Base-by-base conservation (phyloP, 2,797 vertebrate genomes). In the Scomberomorus guttatus region DNA sequence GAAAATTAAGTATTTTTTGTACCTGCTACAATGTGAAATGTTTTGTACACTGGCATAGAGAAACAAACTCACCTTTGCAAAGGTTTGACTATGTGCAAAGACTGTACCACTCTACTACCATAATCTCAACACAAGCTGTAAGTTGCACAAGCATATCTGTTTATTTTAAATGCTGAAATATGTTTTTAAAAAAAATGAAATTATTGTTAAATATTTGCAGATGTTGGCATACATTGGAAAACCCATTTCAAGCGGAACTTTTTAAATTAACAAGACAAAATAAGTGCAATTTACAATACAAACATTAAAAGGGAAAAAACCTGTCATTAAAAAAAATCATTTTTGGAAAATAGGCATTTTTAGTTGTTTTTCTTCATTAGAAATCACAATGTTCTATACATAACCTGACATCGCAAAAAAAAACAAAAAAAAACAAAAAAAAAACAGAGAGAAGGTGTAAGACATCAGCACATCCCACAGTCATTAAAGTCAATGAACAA, bases 201-300 rank as follows among this genome's bases (percentile, higher is more conserved):
- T 54, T 61, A 57, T 70, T 83, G 80, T 87, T 89, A 84, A 90
- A 86, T 89, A 91, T 89, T 83, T 87, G 88, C 74, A 90, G 76
- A 81, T 90, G 61, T 87, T 79, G n/a, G 72, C 73, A 80, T 51
- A 83, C 74, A 87, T 83, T 59, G 54, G 66, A 83, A 90, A 88
- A 83, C 58, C 24, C 66, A 89, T 90, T 85, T 89, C 66, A 79
- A 89, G 85, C 73, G 13, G 56, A 82, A 87, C 62, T 81, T 76
- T 83, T 89, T 88, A 87, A 91, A 87, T 91, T 84, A 93, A 91
- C 66, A 79, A 90, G n/a, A 91, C 81, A 86, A 80, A 87, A 90
- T 56, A 84, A 90, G 89, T 93, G 87, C 89, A 93, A 86, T 92
- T 75, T 92, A 91, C 90, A 92, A 87, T 90, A 91, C 88, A 92